These are phyloP conservation scores for Orcinus orca DNA, from an alignment of 2,113 vertebrate species.

Conservation along the genomic window DNA sequence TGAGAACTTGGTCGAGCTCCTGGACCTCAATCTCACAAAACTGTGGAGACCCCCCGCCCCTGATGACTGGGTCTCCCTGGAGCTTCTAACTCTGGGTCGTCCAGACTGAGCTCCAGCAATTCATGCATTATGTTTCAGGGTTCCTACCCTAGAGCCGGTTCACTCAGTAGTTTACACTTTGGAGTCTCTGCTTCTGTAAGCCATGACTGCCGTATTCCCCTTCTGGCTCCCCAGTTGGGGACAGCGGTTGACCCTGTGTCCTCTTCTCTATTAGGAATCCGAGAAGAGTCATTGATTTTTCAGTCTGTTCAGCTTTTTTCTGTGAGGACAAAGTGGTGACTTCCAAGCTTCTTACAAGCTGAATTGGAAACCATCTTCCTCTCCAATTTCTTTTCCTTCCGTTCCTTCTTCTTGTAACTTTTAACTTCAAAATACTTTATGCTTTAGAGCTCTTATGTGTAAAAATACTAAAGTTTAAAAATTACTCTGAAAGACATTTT, in stretches of 20 bases:
- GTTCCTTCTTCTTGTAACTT: not conserved
- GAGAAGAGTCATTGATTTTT: no score
- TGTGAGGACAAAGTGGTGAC: not conserved
- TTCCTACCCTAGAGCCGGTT: not conserved
- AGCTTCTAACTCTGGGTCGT: not conserved
- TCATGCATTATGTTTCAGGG: not conserved
- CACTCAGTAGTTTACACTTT: no score
- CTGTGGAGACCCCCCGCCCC: not conserved
- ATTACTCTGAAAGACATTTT: not conserved
- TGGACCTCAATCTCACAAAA: not conserved
- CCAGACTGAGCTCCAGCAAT: not conserved
- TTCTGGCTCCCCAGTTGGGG: no score
- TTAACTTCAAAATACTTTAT: not conserved
- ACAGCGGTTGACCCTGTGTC: no score
- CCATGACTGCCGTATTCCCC: no score
- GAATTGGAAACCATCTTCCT: not conserved
- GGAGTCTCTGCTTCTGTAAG: no score
- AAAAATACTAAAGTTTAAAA: not conserved
- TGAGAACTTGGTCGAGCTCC: not conserved
- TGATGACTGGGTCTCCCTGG: not conserved
- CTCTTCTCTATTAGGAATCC: no score
- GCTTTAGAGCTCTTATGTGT: not conserved
- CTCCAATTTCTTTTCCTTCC: not conserved
- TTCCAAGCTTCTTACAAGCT: not conserved
- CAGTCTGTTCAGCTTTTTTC: no score